These are phyloP conservation scores for Diadema setosum DNA, from an alignment of 35 echinoderm and acorn worm species.

Conservation along the genomic window DNA sequence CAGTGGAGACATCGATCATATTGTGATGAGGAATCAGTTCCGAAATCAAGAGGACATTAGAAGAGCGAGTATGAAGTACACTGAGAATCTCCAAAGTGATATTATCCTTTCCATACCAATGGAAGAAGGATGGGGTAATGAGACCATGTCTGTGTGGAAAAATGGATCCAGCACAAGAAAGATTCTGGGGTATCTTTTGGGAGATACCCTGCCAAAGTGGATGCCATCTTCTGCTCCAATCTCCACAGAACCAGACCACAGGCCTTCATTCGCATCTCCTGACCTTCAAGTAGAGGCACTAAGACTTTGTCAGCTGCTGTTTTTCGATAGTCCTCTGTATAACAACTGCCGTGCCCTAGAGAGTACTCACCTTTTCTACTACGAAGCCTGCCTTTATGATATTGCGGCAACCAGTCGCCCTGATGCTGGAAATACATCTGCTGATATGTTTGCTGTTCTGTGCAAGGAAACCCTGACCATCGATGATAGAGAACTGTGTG, in stretches of 20 bases:
- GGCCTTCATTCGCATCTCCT: not conserved
- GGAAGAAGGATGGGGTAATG: constrained; percentile 40
- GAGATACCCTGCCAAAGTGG: constrained; percentile 13
- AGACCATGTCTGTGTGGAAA: not conserved
- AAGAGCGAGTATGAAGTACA: not conserved
- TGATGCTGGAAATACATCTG: constrained; percentile 33
- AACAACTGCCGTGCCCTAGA: constrained; percentile 11
- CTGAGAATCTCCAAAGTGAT: not conserved
- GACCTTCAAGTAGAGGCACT: constrained; percentile 2
- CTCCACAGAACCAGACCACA: not conserved
- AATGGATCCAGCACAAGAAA: not conserved
- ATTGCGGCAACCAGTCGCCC: constrained; percentile 42
- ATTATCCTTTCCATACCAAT: constrained; percentile 23
- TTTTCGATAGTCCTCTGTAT: constrained; percentile 30
- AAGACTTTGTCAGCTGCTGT: not conserved
- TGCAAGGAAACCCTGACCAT: constrained; percentile 31
- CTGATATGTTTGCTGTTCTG: constrained; percentile 63
- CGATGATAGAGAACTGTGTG: constrained; percentile 48
- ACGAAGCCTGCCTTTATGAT: constrained; percentile 46
- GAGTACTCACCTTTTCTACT: constrained; percentile 54
- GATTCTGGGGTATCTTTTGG: not conserved
- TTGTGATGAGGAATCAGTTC: not conserved
- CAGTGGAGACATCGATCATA: constrained; percentile 30
- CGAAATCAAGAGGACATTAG: not conserved
- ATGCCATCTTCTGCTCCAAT: constrained; percentile 59